These are phyloP conservation scores for Zaprionus nigranus DNA, from an alignment of 1,140 invertebrate species.

Conservation along the genomic window DNA sequence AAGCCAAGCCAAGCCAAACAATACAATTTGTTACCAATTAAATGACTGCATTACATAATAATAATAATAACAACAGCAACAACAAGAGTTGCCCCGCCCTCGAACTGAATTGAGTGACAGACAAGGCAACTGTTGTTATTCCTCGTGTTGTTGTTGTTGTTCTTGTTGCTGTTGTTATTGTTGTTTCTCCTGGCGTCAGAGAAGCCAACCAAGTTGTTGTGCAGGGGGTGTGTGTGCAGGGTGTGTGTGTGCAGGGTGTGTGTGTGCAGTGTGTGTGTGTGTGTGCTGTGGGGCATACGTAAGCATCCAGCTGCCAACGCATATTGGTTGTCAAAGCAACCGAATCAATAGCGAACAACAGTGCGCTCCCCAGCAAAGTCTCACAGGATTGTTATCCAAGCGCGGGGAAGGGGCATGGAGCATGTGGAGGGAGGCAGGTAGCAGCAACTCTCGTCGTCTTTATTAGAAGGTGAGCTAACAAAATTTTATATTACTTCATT, in stretches of 20 bases:
- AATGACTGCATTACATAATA: constrained; percentile 82
- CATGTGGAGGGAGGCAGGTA: background rate
- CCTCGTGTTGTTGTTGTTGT: constrained; percentile 12
- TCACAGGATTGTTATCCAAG: background rate
- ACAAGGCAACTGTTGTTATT: constrained; percentile 35
- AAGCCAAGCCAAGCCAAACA: constrained; percentile 71
- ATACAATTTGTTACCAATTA: constrained; percentile 82
- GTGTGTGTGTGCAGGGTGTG: constrained; percentile 8
- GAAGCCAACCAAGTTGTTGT: constrained; percentile 67
- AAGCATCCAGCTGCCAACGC: constrained; percentile 63
- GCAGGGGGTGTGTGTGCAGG: background rate
- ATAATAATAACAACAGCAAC: constrained; percentile 64
- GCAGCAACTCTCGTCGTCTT: constrained; percentile 46
- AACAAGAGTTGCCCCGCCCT: constrained; percentile 23
- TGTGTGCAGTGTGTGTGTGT: constrained; percentile 18
- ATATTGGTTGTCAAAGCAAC: constrained; percentile 75
- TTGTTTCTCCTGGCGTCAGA: constrained; percentile 53
- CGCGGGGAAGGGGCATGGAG: background rate
- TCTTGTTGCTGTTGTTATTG: constrained; percentile 26
- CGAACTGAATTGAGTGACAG: constrained; percentile 46
- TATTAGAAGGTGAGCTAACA: constrained; percentile 62
- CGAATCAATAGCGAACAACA: constrained; percentile 62
- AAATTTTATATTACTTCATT: constrained; percentile 76
- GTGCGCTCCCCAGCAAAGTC: background rate
- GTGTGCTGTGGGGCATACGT: constrained; percentile 41